Evolutionary conservation across 1,140 invertebrate species (phyloP).

Genomic region (Manduca sexta): DNA sequence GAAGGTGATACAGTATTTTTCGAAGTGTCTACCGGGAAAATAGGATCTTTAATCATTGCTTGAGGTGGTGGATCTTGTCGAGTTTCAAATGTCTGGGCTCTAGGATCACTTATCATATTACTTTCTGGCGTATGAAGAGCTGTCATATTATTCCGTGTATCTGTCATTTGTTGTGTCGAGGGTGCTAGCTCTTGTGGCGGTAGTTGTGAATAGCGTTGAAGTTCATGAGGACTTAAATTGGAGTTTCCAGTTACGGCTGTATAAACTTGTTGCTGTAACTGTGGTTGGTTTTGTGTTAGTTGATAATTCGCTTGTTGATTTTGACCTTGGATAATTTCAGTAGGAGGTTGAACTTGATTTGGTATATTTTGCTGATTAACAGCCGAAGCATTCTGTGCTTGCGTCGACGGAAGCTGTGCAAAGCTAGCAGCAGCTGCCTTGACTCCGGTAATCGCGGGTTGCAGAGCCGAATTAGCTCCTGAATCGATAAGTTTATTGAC

Average conservation of each 20-base stretch:
- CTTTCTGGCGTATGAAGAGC: neutral
- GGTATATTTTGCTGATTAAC: slow-evolving; percentile 1
- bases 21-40: slow-evolving; percentile 42
- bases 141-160: slow-evolving; percentile 18
- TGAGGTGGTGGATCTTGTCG: slow-evolving; percentile 6
- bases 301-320: neutral
- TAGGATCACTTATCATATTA: neutral
- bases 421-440: slow-evolving; percentile 12
- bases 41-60: slow-evolving; percentile 37
- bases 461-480: neutral
- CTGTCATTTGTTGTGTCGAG: slow-evolving; percentile 14
- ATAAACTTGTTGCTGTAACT: slow-evolving; percentile 28
- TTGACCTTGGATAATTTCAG: neutral
- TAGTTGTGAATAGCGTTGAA: slow-evolving; percentile 11
- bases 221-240: too few relatives aligned
- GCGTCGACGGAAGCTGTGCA: slow-evolving; percentile 1
- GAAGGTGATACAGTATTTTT: slow-evolving; percentile 15
- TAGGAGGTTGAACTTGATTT: slow-evolving; percentile 5
- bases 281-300: neutral
- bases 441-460: slow-evolving; percentile 13
- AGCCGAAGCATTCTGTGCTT: neutral
- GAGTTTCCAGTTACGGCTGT: neutral
- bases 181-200: slow-evolving; percentile 17
- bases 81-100: neutral
- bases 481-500: too few relatives aligned